These are phyloP conservation scores for Stenodera caucasica DNA, from an alignment of 2,888 invertebrate species.

Conservation along the genomic window DNA sequence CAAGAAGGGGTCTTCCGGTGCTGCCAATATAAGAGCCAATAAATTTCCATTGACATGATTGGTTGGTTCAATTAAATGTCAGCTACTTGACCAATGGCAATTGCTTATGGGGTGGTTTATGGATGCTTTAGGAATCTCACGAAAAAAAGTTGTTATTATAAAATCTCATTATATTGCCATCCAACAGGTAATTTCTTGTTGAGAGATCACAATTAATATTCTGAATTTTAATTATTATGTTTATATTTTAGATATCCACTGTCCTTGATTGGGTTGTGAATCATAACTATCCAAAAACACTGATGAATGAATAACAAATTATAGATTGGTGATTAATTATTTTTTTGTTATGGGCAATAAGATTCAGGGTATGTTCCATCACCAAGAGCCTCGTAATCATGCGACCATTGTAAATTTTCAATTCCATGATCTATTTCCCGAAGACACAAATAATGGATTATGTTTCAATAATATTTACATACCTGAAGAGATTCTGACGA, in stretches of 20 bases:
- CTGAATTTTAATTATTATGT: not conserved
- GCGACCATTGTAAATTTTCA: conserved; percentile 26
- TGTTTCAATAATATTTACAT: conserved; percentile 49
- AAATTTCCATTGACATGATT: not conserved
- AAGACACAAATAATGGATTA: conserved; percentile 48
- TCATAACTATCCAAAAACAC: not conserved
- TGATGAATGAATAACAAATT: not conserved
- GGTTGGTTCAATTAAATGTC: not conserved
- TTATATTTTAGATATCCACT: not conserved
- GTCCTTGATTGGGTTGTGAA: not conserved
- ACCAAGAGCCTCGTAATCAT: not conserved
- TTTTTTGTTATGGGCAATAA: not conserved
- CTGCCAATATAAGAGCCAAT: not conserved
- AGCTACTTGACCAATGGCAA: not conserved
- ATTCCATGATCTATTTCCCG: conserved; percentile 30
- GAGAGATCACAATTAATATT: not conserved
- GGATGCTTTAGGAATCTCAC: not conserved
- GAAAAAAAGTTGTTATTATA: not conserved
- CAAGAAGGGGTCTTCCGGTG: too few species aligned
- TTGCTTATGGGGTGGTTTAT: not conserved
- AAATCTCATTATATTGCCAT: not conserved
- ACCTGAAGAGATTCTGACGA: conserved; percentile 57
- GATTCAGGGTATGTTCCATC: not conserved
- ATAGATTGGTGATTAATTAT: not conserved
- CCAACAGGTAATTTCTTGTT: not conserved